A percentile compares a stretch with the other conserved stretches of the same genome.
These are phyloP conservation scores for Rhabdophis nuchalis DNA, from an alignment of 2,797 vertebrate species.

Conservation along the genomic window DNA sequence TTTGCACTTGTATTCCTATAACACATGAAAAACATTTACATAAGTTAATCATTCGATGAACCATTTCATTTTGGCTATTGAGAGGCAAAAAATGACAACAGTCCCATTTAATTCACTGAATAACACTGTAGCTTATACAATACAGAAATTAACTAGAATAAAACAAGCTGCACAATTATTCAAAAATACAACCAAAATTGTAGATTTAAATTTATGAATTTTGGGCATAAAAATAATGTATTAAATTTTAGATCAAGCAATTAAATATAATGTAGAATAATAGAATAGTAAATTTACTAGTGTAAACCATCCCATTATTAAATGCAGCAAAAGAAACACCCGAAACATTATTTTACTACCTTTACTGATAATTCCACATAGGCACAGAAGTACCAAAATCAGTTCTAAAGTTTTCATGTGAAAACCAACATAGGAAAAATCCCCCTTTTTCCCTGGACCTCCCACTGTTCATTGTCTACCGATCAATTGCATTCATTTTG, in stretches of 20 bases:
- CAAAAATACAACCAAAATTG: neutral
- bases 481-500: neutral
- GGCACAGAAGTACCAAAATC: too few relatives aligned
- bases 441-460: neutral
- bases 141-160: neutral
- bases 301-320: neutral
- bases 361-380: too few relatives aligned
- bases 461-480: neutral
- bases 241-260: neutral
- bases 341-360: too few relatives aligned
- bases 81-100: neutral
- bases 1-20: slow-evolving; percentile 96
- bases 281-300: neutral
- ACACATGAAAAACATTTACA: slow-evolving; percentile 56
- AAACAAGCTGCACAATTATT: neutral
- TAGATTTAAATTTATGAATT: neutral
- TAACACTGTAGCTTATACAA: neutral
- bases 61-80: neutral
- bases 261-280: neutral
- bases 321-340: too few relatives aligned
- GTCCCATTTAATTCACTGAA: neutral
- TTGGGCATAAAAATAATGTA: neutral
- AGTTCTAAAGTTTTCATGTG: too few relatives aligned
- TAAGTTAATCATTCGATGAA: neutral
- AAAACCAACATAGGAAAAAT: neutral